These are phyloP conservation scores for Drosophila mettleri DNA, from an alignment of 2,888 invertebrate species.

Conservation along the genomic window DNA sequence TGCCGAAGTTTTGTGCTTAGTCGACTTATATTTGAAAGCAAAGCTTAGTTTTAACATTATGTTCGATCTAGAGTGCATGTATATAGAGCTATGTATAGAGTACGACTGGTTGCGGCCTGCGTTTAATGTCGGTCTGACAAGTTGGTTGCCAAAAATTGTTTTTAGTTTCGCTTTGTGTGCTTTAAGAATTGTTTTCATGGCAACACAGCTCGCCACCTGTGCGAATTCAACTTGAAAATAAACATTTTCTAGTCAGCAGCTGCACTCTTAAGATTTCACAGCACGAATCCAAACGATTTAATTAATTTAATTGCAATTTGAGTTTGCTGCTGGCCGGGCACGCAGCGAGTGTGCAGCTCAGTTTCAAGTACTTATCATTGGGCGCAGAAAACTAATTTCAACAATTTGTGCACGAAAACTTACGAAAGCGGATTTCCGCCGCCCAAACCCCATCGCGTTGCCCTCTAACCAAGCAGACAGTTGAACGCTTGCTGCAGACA, in stretches of 20 bases:
- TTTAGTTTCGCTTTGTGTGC: not conserved
- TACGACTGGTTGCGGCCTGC: constrained; percentile 13
- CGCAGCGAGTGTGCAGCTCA: constrained; percentile 50
- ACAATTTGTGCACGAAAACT: constrained; percentile 78
- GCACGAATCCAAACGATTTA: constrained; percentile 60
- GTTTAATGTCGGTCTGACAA: constrained; percentile 21
- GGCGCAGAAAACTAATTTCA: constrained; percentile 78
- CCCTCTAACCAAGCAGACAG: constrained; percentile 35
- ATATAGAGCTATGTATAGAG: constrained; percentile 4
- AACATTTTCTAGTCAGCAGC: constrained; percentile 9
- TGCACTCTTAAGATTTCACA: constrained; percentile 38
- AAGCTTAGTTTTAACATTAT: constrained; percentile 20
- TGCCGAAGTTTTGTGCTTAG: constrained; percentile 48
- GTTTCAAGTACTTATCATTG: constrained; percentile 75
- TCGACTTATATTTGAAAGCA: constrained; percentile 38
- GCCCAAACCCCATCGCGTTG: not conserved
- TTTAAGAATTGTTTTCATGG: not conserved
- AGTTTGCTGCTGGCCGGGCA: constrained; percentile 14
- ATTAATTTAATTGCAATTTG: constrained; percentile 77
- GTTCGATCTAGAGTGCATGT: constrained; percentile 10
- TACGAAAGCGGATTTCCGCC: constrained; percentile 72
- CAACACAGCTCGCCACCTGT: constrained; percentile 21
- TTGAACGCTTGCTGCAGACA: constrained; percentile 63
- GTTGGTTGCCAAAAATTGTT: constrained; percentile 22
- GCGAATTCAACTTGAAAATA: constrained; percentile 3